phyloP scores from a whole-genome alignment of 2,888 invertebrate genomes.

The Drosophila flavopinicola region DNA sequence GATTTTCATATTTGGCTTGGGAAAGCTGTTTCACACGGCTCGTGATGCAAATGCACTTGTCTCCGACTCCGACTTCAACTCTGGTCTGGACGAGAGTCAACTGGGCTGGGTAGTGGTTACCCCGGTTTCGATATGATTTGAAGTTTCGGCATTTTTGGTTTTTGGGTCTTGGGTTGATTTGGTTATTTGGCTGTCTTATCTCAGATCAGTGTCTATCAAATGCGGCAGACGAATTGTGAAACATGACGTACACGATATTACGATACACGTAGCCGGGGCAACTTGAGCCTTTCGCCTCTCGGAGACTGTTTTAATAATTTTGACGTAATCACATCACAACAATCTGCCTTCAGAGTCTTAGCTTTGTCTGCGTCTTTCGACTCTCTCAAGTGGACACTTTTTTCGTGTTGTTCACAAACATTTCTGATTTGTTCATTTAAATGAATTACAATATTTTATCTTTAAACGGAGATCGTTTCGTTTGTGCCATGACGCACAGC shows the following conservation, averaged over 20 bases:
- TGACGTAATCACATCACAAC: conserved; percentile 80
- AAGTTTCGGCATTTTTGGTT: conserved; percentile 21
- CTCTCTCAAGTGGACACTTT: conserved; percentile 64
- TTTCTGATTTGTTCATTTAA: conserved; percentile 76
- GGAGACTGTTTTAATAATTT: conserved; percentile 79
- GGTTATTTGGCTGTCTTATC: conserved; percentile 65
- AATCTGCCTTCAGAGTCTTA: conserved; percentile 58
- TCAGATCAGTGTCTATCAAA: conserved; percentile 75
- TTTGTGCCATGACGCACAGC: conserved; percentile 44
- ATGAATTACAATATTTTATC: conserved; percentile 79
- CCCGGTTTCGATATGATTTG: conserved; percentile 23
- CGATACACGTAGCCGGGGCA: conserved; percentile 28
- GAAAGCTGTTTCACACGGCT: conserved; percentile 70
- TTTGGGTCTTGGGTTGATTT: conserved; percentile 46
- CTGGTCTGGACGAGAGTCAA: conserved; percentile 7
- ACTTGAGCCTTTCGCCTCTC: conserved; percentile 18
- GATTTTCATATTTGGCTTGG: conserved; percentile 23
- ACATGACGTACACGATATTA: conserved; percentile 63
- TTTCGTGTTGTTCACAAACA: conserved; percentile 32
- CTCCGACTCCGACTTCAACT: conserved; percentile 19
- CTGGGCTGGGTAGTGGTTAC: conserved; percentile 10
- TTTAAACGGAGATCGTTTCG: conserved; percentile 66
- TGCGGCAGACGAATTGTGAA: conserved; percentile 73
- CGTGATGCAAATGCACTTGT: conserved; percentile 72
- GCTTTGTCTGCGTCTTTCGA: conserved; percentile 40